These are phyloP conservation scores for Ennomos fuscantarius DNA, from an alignment of 2,888 invertebrate species.

Conservation along the genomic window DNA sequence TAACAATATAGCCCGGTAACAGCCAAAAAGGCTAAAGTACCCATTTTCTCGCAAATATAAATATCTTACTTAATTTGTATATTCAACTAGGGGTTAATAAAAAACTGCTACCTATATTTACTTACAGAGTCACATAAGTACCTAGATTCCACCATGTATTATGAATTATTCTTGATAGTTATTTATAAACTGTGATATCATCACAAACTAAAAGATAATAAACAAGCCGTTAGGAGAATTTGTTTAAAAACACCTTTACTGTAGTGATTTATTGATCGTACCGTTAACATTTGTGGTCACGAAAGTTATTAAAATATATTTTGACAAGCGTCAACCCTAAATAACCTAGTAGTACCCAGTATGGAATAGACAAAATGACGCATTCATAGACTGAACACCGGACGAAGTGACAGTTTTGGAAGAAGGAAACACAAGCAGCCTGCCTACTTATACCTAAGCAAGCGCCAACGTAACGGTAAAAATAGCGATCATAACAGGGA, in stretches of 20 bases:
- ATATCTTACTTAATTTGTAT: too few relatives aligned
- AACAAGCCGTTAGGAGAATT: too few relatives aligned
- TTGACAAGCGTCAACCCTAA: constrained; percentile 29
- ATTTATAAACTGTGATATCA: background rate
- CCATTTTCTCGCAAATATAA: too few relatives aligned
- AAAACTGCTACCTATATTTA: too few relatives aligned
- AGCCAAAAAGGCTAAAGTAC: too few relatives aligned
- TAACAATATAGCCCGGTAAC: too few relatives aligned
- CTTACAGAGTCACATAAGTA: too few relatives aligned
- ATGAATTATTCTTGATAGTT: background rate
- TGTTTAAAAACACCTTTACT: background rate
- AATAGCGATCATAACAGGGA: constrained; percentile 20
- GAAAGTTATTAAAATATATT: background rate
- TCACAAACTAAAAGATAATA: too few relatives aligned
- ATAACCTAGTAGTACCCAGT: background rate
- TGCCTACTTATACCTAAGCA: constrained; percentile 19
- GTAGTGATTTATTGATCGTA: constrained; percentile 2
- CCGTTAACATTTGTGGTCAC: background rate
- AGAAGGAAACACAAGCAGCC: constrained; percentile 46
- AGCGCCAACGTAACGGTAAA: constrained; percentile 14
- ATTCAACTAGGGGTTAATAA: too few relatives aligned
- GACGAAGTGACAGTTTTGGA: constrained; percentile 56
- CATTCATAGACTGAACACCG: constrained; percentile 47
- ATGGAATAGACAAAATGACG: constrained; percentile 41
- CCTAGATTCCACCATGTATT: background rate